Evolutionary conservation across 2,797 vertebrate species (phyloP).

Genomic region (Tangara arthus): DNA sequence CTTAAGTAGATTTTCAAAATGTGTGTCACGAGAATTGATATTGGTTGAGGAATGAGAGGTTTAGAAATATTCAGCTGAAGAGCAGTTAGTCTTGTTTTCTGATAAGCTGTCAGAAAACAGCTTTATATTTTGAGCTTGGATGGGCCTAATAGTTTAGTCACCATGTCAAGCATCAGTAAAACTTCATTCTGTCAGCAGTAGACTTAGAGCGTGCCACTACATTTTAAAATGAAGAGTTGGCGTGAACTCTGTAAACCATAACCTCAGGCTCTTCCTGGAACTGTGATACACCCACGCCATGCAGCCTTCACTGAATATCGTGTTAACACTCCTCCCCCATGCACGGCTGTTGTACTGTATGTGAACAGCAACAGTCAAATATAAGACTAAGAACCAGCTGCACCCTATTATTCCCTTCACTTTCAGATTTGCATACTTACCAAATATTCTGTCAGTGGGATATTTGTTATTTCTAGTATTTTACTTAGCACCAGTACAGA

Average conservation of each 20-base stretch:
- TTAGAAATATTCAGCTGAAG: conserved; percentile 50
- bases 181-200: conserved; percentile 64
- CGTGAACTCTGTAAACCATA: conserved; percentile 64
- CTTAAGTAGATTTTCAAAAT: conserved; percentile 23
- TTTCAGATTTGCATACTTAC: conserved; percentile 59
- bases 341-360: conserved; percentile 62
- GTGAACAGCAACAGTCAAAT: conserved; percentile 67
- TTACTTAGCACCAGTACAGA: neutral
- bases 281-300: conserved; percentile 64
- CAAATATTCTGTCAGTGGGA: conserved; percentile 28
- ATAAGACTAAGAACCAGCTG: conserved; percentile 63
- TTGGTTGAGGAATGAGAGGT: neutral
- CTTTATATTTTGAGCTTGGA: conserved; percentile 63
- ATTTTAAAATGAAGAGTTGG: conserved; percentile 61
- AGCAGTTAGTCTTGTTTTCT: conserved; percentile 64
- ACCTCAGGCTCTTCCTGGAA: conserved; percentile 70
- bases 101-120: conserved; percentile 66
- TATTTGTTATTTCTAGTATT: conserved; percentile 29
- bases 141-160: conserved; percentile 63
- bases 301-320: conserved; percentile 64
- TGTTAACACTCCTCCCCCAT: conserved; percentile 63
- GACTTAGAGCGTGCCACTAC: conserved; percentile 43
- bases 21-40: conserved; percentile 25
- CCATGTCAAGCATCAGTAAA: conserved; percentile 62
- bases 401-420: conserved; percentile 62